Base-by-base conservation (phyloP, 2,888 invertebrate genomes). In the Calameuta pallipes region DNA sequence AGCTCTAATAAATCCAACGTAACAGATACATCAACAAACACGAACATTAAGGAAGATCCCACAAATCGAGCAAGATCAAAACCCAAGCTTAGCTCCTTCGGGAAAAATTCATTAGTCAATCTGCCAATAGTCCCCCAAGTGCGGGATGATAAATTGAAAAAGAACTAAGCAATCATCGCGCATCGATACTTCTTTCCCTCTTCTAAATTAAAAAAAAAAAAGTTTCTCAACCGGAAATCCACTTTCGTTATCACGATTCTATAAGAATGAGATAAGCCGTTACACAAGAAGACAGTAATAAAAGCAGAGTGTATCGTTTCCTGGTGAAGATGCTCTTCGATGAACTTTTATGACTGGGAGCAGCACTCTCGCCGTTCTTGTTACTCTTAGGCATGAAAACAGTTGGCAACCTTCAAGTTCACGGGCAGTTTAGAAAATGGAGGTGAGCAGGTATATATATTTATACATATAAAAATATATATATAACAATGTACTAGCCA, bases 391-490 rank as follows among this genome's bases (percentile, higher is more conserved):
- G 9, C 71, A 11, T 71, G 71, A 71, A 71, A 71, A 56, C 74
- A 33, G 31, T 74, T 74, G 34, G 31, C 74, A 74, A 74, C 74
- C 74, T 74, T 74, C 74, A 74, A 74, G 74, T 74, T 74, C 74
- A 74, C 23, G 74, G 74, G 30, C 36, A 37, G 34, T 74, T 56
- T 56, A 34, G 34, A 30, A 30, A 56, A 23, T 31, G 31, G 74
- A 74, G 33, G 74, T 36, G 36, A 37, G 36, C 36, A 36, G 30
- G 74, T 13, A 31, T 23, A 31, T 56, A 56, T 56, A 56, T 56
- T 56, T 56, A 56, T 56, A 56, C 4, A 15, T 15, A 41, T 15
- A 41, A 41, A 37, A 33, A 33, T 33, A 15, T 37, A 37, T 15
- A 41, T 56, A 56, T 56, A 56, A 23, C 56, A 56, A 23, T 56